Percentiles rank a stretch among this genome's conserved stretches.
phyloP scores from a whole-genome alignment of 2,797 vertebrate genomes.

The Rhabdomys pumilio region DNA sequence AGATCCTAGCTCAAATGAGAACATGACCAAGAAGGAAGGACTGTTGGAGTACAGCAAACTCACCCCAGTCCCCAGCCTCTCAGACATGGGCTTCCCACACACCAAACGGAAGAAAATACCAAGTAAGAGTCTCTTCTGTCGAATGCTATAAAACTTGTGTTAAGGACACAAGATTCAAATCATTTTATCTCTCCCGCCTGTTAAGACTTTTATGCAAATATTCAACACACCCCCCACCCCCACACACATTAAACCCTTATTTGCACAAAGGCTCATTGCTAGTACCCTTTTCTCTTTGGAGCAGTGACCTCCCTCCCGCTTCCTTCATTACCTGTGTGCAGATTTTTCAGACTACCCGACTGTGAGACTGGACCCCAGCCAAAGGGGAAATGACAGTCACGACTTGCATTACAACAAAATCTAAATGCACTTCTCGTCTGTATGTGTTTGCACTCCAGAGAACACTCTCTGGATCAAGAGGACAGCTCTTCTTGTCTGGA shows the following conservation, averaged over 20 bases:
- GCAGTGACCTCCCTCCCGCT: too few relatives aligned
- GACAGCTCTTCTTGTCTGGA: neutral
- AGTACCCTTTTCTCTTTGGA: neutral
- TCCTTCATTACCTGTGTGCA: neutral
- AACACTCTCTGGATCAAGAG: neutral
- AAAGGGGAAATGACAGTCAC: neutral
- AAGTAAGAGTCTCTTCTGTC: neutral
- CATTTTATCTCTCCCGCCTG: neutral
- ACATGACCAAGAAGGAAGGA: neutral
- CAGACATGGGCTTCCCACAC: neutral
- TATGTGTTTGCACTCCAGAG: neutral
- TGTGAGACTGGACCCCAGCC: neutral
- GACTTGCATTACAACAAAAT: neutral
- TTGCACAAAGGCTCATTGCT: neutral
- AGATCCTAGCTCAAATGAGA: neutral
- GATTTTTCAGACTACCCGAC: neutral
- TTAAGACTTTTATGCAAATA: neutral
- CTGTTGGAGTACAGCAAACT: too few relatives aligned
- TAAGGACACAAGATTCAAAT: neutral
- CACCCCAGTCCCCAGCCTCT: accelerated
- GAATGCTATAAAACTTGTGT: neutral
- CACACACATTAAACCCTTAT: neutral
- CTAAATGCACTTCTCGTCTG: neutral
- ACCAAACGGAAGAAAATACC: neutral
- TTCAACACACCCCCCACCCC: too few relatives aligned